Percentiles rank a stretch among this genome's conserved stretches.
Evolutionary conservation across 2,113 vertebrate genomes (phyloP).

Genomic region (Sylvietta virens): DNA sequence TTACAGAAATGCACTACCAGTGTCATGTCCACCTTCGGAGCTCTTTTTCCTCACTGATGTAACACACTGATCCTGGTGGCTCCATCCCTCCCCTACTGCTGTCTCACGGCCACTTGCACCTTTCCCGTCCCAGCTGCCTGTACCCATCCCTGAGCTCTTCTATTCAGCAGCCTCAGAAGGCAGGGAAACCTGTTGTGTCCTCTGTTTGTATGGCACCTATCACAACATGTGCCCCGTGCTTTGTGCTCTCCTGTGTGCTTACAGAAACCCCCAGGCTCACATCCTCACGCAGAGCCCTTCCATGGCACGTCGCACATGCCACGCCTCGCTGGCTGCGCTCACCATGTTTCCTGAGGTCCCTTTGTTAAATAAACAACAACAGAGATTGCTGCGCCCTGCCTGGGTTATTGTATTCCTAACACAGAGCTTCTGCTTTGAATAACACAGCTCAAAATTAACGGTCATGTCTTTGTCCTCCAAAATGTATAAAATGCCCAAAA

Average conservation of each 20-base stretch:
- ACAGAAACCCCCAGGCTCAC: background rate
- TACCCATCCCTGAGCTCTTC: background rate
- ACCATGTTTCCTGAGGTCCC: background rate
- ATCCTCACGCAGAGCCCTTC: background rate
- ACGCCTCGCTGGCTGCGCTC: background rate
- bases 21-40: background rate
- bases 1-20: background rate
- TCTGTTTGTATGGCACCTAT: background rate
- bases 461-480: background rate
- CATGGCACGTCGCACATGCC: background rate
- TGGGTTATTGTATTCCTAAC: background rate
- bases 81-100: background rate
- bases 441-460: background rate
- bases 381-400: background rate
- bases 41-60: background rate
- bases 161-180: background rate
- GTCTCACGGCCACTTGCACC: background rate
- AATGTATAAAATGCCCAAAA: background rate
- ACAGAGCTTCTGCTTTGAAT: constrained; percentile 13
- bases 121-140: background rate
- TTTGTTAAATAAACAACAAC: constrained; percentile 31
- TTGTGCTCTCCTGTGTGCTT: background rate
- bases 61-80: background rate
- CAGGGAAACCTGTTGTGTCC: background rate
- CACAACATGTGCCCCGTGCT: background rate